Percentiles rank a stretch among this genome's conserved stretches.
Conservation (phyloP, 2,113 vertebrate genomes). For the Stomatorhinus ivindoensis region DNA sequence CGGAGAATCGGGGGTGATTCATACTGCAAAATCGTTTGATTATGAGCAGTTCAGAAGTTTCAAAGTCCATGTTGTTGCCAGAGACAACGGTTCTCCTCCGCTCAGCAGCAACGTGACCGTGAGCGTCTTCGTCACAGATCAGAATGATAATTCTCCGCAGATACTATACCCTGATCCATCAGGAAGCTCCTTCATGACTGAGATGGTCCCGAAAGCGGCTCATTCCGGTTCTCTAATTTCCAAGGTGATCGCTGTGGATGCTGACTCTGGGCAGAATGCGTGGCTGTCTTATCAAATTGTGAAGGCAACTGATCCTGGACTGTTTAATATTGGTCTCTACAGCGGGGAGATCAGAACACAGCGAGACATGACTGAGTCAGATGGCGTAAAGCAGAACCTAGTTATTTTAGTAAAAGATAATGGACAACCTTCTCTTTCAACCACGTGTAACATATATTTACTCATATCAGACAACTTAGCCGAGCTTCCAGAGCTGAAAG, state of each 20-base stretch:
- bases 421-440: constrained; percentile 55
- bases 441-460: constrained; percentile 47
- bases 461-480: constrained; percentile 46
- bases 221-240: constrained; percentile 46
- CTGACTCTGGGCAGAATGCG: constrained; percentile 34
- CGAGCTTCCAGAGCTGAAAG: constrained; percentile 44
- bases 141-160: constrained; percentile 46
- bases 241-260: constrained; percentile 45
- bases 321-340: constrained; percentile 28
- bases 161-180: constrained; percentile 43
- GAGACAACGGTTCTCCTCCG: constrained; percentile 46
- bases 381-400: constrained; percentile 33
- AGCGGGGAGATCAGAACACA: constrained; percentile 39
- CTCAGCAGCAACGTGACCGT: constrained; percentile 48
- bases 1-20: constrained; percentile 46
- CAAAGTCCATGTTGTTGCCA: constrained; percentile 40
- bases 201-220: constrained; percentile 46
- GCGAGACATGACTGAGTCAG: constrained; percentile 35
- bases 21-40: constrained; percentile 51
- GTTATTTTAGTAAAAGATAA: constrained; percentile 35
- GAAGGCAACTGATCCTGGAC: constrained; percentile 29
- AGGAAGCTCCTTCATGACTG: constrained; percentile 40
- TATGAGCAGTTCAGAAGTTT: constrained; percentile 50
- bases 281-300: constrained; percentile 35
- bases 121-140: constrained; percentile 43